These are phyloP conservation scores for Itoplectis maculator DNA, from an alignment of 2,888 invertebrate genomes.

Conservation along the genomic window DNA sequence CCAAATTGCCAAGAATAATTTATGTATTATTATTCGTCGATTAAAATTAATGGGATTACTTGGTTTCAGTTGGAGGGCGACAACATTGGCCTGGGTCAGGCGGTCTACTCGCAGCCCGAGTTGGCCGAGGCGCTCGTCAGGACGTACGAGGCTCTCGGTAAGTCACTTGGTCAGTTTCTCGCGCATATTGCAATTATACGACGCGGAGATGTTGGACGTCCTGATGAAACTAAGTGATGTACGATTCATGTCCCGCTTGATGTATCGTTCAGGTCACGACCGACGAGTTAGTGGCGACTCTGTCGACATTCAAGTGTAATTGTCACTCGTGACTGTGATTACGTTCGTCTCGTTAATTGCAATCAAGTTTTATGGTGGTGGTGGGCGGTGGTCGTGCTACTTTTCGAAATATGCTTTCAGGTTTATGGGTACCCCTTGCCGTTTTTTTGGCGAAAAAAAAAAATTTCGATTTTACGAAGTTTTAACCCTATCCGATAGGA, in stretches of 20 bases:
- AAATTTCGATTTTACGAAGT: too few relatives aligned
- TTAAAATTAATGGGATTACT: background rate
- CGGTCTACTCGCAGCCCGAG: slow-evolving; percentile 66
- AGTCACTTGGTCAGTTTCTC: slow-evolving; percentile 62
- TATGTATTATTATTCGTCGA: background rate
- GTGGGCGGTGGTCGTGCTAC: background rate
- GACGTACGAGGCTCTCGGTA: slow-evolving; percentile 69
- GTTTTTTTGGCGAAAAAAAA: too few relatives aligned
- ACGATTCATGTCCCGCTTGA: background rate
- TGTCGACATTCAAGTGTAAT: slow-evolving; percentile 1
- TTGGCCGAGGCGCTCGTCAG: slow-evolving; percentile 68
- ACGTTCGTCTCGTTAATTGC: background rate
- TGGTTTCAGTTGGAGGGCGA: slow-evolving; percentile 56
- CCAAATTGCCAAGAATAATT: too few relatives aligned
- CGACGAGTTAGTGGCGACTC: background rate
- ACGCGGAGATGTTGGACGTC: background rate
- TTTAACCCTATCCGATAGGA: too few relatives aligned
- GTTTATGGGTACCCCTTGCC: too few relatives aligned
- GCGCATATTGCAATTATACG: background rate
- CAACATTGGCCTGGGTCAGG: slow-evolving; percentile 56
- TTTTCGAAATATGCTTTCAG: too few relatives aligned
- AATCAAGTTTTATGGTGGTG: background rate
- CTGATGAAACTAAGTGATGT: background rate
- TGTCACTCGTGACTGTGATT: background rate
- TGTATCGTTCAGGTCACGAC: background rate